phyloP scores from a whole-genome alignment of 2,888 invertebrate species.

The Nyleta sp. region DNA sequence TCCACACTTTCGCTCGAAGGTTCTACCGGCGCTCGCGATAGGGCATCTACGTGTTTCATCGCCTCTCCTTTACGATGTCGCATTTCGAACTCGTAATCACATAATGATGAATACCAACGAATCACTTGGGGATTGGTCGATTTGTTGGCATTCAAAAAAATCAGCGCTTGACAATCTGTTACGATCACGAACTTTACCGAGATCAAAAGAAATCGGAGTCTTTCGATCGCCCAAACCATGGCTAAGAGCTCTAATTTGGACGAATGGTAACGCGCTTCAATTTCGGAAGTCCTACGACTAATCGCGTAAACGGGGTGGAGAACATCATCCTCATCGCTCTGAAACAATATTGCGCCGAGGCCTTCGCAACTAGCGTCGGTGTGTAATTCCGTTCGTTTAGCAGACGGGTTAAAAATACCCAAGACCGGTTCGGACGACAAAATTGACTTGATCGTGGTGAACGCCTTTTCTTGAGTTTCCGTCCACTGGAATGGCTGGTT shows the following conservation, averaged over 20 bases:
- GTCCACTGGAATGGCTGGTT: conserved; percentile 28
- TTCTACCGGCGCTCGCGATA: not conserved
- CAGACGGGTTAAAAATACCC: not conserved
- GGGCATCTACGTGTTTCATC: not conserved
- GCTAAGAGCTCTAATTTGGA: not conserved
- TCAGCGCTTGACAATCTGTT: conserved; percentile 1
- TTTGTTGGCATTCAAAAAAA: conserved; percentile 4
- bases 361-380: too few relatives aligned
- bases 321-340: not conserved
- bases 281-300: not conserved
- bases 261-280: conserved; percentile 20
- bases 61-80: not conserved
- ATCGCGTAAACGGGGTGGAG: not conserved
- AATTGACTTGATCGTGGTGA: not conserved
- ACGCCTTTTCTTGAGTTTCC: not conserved
- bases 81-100: conserved; percentile 11
- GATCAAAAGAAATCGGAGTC: conserved; percentile 48
- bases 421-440: not conserved
- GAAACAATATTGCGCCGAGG: not conserved
- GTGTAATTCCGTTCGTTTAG: not conserved
- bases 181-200: conserved; percentile 46
- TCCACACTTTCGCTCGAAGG: not conserved
- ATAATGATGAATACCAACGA: not conserved
- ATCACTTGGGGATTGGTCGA: conserved; percentile 9
- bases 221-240: conserved; percentile 15